Conservation (phyloP, 2,797 vertebrate genomes). For the Smutsia gigantea region DNA sequence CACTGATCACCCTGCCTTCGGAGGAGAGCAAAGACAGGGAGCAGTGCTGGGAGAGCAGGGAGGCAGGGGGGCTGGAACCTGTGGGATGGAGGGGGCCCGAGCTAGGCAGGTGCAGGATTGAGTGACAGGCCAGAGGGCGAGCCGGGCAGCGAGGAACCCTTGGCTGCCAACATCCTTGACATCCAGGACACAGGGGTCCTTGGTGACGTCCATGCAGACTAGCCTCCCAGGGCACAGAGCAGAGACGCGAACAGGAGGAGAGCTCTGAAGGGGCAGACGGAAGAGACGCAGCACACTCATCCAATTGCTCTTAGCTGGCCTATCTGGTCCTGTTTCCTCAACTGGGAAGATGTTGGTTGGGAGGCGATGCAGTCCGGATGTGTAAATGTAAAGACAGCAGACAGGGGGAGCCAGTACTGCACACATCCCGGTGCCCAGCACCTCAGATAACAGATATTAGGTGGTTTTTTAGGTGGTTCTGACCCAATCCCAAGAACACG, state of each 20-base stretch:
- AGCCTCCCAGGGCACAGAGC: background rate
- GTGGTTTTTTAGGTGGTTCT: background rate
- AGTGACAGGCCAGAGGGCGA: background rate
- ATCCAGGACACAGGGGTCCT: background rate
- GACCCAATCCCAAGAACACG: background rate
- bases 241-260: too few species aligned
- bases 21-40: background rate
- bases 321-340: background rate
- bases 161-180: too few species aligned
- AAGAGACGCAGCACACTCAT: background rate
- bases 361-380: too few species aligned
- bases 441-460: background rate
- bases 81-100: background rate
- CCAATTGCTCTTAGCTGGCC: background rate
- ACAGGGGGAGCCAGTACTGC: background rate
- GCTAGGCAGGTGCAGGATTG: background rate
- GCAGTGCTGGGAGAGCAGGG: background rate
- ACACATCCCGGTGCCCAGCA: background rate
- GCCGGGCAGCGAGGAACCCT: background rate
- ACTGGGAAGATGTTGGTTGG: background rate
- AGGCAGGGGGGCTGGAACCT: too few species aligned
- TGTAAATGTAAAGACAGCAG: background rate
- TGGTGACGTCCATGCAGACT: background rate
- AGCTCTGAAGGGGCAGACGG: fast-evolving
- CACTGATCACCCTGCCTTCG: background rate